These are phyloP conservation scores for Archaeoteleia sp. DNA, from an alignment of 2,888 invertebrate genomes.

Conservation along the genomic window DNA sequence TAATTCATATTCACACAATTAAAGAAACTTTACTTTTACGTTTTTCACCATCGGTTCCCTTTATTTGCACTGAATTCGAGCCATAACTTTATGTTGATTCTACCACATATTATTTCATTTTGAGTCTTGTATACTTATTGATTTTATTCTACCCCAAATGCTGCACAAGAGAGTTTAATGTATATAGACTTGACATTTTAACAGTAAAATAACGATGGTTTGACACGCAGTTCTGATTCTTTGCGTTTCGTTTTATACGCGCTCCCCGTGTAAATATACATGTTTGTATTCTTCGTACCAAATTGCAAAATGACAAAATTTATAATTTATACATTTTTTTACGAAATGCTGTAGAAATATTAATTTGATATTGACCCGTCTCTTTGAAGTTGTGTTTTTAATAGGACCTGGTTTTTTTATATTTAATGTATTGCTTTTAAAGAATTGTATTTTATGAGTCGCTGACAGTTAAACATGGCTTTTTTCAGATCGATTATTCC, in stretches of 20 bases:
- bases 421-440: too few species aligned
- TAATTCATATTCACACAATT: too few species aligned
- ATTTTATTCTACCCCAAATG: conserved; percentile 28
- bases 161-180: conserved; percentile 22
- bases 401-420: too few species aligned
- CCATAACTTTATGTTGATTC: conserved; percentile 19
- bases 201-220: conserved; percentile 18
- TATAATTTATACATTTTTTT: too few species aligned
- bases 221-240: conserved; percentile 24
- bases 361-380: too few species aligned
- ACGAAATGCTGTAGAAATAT: too few species aligned
- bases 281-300: conserved; percentile 2
- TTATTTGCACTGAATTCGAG: conserved; percentile 12
- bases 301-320: conserved; percentile 15
- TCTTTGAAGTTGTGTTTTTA: too few species aligned
- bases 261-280: too few species aligned
- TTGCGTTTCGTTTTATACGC: conserved; percentile 8
- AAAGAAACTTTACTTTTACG: conserved; percentile 3
- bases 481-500: too few species aligned
- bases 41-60: conserved; percentile 4
- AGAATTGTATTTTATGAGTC: too few species aligned
- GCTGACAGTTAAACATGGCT: too few species aligned
- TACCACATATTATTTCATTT: conserved; percentile 25
- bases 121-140: conserved; percentile 14
- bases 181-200: conserved; percentile 15